Conservation (phyloP, 2,797 vertebrate species). For the Acanthornis magna region DNA sequence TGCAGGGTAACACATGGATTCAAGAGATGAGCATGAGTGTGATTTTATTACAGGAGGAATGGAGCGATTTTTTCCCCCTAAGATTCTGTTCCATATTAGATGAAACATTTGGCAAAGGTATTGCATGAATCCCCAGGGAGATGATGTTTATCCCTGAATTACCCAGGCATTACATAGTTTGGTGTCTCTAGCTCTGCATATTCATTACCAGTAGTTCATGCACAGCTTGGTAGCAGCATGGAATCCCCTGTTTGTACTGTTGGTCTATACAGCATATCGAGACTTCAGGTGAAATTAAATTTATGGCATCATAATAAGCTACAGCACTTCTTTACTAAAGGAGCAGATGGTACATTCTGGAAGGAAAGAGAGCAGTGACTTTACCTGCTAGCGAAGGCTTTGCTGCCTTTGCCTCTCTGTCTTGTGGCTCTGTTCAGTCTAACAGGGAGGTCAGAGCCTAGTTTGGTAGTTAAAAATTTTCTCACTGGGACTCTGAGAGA, state of each 20-base stretch:
- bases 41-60: not conserved
- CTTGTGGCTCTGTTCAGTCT: not conserved
- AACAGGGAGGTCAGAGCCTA: not conserved
- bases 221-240: not conserved
- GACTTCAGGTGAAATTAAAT: not conserved
- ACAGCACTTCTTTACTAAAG: not conserved
- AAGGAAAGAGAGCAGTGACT: not conserved
- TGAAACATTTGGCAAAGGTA: not conserved
- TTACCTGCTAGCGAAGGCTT: fast-evolving
- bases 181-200: not conserved
- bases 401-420: not conserved
- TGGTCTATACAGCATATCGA: not conserved
- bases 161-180: not conserved
- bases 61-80: not conserved
- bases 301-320: not conserved
- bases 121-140: not conserved
- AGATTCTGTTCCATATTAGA: not conserved
- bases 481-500: not conserved
- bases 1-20: not conserved
- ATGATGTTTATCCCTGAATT: not conserved
- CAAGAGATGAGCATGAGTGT: not conserved
- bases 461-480: not conserved
- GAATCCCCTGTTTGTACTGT: not conserved
- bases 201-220: not conserved
- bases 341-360: not conserved